A percentile compares a stretch with the other conserved stretches of the same genome.
These are phyloP conservation scores for Drosophila neocordata DNA, from an alignment of 1,140 invertebrate genomes.

Conservation along the genomic window DNA sequence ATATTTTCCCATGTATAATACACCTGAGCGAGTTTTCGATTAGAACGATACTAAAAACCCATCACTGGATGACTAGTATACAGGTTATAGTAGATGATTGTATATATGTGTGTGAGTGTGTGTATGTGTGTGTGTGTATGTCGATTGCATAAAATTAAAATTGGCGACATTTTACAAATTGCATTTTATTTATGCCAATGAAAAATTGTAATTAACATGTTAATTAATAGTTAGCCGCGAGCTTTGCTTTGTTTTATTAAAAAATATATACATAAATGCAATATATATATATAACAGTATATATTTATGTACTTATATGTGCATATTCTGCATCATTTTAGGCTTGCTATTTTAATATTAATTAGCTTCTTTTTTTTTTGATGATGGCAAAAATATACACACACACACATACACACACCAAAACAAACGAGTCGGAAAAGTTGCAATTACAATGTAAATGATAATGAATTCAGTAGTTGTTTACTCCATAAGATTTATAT, in stretches of 20 bases:
- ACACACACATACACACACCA: conserved; percentile 46
- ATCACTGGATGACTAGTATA: background rate
- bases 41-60: conserved; percentile 43
- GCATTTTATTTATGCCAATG: conserved; percentile 73
- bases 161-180: conserved; percentile 75
- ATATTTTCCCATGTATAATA: conserved; percentile 70
- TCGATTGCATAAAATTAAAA: conserved; percentile 73
- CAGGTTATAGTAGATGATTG: background rate
- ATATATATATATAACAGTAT: conserved; percentile 42
- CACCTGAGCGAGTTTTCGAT: conserved; percentile 74
- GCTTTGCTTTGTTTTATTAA: conserved; percentile 48
- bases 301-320: background rate
- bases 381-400: too few relatives aligned
- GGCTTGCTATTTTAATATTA: conserved; percentile 74
- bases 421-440: conserved; percentile 22
- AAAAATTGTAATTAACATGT: conserved; percentile 80
- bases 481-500: background rate
- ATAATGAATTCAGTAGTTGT: background rate
- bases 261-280: conserved; percentile 49
- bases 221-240: conserved; percentile 74
- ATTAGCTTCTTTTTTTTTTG: conserved; percentile 58
- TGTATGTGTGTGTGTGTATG: conserved; percentile 14
- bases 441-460: conserved; percentile 3
- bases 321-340: conserved; percentile 38
- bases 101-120: background rate